Evolutionary conservation across 53 echinoderm and acorn worm genomes (phyloP), one percentile per base, ranked within the genome.

Genomic region (Apostichopus leukothele): DNA sequence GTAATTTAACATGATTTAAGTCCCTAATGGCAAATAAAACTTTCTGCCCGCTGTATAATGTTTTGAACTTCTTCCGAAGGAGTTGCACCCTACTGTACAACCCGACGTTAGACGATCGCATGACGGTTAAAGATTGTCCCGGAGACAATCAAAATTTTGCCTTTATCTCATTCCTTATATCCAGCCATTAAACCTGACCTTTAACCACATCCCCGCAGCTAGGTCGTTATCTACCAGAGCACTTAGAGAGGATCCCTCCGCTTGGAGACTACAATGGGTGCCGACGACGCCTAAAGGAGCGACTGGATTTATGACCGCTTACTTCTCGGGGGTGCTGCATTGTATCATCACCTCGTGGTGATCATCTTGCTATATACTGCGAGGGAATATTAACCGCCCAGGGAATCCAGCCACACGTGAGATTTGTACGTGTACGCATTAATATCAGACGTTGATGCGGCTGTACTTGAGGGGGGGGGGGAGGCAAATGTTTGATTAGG

Each of bases 221-320:
- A 11, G 78, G 51, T 18, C 51, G 51, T 78, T 78, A 78, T 78
- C 78, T 78, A 50, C 14, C n/a, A 51, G 16, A 50, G 78, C 78
- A 78, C 78, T 78, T 78, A 78, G 53, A 78, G n/a, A 78, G 51
- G n/a, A 26, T 63, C 78, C 78, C 78, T 78, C 78, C 9, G 18
- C 12, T 78, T 76, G 9, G 76, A 22, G 5, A 76, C 39, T 25
- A 76, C 76, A 76, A 76, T 23, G 76, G 76, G 51, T 76, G 76
- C 76, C 76, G 76, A 76, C 51, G 76, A 63, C 63, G 11, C 7
- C 7, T 13, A 16, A 13, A 11, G 11, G 12, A 63, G 16, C 5
- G 63, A 63, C 12, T 11, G 63, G 63, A 63, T 63, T 63, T 63
- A 63, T 16, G 63, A 16, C 63, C 16, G 63, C 63, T 63, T 16